These are phyloP conservation scores for Actenoides hombroni DNA, from an alignment of 2,113 vertebrate genomes.

Conservation along the genomic window DNA sequence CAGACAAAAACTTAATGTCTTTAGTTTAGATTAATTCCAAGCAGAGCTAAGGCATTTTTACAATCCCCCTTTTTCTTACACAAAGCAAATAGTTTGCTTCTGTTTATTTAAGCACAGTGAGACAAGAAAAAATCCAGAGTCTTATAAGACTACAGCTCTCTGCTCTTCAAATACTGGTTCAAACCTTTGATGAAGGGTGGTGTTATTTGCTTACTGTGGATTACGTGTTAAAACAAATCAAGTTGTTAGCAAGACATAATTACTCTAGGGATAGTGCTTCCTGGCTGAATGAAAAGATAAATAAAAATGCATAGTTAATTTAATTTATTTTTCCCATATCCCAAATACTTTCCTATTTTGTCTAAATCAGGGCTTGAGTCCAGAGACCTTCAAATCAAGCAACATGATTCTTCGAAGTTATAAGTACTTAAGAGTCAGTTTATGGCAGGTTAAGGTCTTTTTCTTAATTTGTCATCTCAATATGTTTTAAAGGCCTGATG, in stretches of 20 bases:
- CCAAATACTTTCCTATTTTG: neutral
- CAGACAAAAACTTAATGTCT: constrained; percentile 28
- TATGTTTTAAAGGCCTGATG: neutral
- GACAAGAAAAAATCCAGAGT: constrained; percentile 27
- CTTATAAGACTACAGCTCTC: constrained; percentile 35
- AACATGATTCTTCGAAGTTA: neutral
- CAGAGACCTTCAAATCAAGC: neutral
- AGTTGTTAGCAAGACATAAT: constrained; percentile 25
- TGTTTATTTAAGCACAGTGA: constrained; percentile 56
- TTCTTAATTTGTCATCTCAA: neutral
- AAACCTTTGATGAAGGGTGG: constrained; percentile 10
- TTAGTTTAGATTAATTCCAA: constrained; percentile 40
- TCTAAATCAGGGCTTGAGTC: neutral
- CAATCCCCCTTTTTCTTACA: neutral
- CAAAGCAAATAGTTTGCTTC: constrained; percentile 34
- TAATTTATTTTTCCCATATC: neutral
- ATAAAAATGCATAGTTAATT: neutral
- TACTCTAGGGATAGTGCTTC: constrained; percentile 24
- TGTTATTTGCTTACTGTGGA: constrained; percentile 49
- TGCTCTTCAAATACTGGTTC: constrained; percentile 41
- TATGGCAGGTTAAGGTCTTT: neutral
- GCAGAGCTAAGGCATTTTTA: neutral
- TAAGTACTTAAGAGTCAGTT: neutral
- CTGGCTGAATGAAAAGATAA: neutral
- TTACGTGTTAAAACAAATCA: constrained; percentile 55